Base-by-base conservation (phyloP, 1,140 invertebrate species). In the Polypedilum vanderplanki region DNA sequence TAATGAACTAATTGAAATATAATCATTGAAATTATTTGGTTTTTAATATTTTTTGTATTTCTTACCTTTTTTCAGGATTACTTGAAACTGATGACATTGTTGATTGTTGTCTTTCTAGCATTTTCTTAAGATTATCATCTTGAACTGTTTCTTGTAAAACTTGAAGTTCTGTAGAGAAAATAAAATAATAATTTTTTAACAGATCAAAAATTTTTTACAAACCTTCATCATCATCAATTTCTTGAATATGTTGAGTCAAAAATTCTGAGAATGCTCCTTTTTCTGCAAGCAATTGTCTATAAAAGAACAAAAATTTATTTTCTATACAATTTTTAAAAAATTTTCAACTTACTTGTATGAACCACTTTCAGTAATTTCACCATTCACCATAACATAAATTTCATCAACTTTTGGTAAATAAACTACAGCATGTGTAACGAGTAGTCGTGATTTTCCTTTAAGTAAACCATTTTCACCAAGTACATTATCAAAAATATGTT, bases 361-460 rank as follows among this genome's bases (percentile, higher is more conserved):
- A 5, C 24, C 24, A 5, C 24, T 33, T 33, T 33, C 24, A 33
- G 46, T 57, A 15, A 84, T 75, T 33, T 73, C 75, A 7, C 84
- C 84, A 75, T 83, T 79, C n/a, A 81, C 79, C 65, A 82, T 75
- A 22, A 75, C 80, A 78, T 79, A 84, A 83, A 79, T 81, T 78
- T 75, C 78, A 77, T 88, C 85, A 2, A 88, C 89, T 40, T 83
- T 80, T 78, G 87, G 87, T 10, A 92, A 82, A 77, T 87, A 90
- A 76, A 91, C 90, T 3, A 92, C 78, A 77, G 91, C 90, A 83
- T 92, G 90, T 5, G 90, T 92, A 1, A 90, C 88, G 7, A 92
- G 83, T 74, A 92, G 86, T 40, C 87, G 82, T 0, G 88, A 88
- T 78, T 89, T 91, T 79, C 78, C 78, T 70, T 81, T 81, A 24